phyloP scores from a whole-genome alignment of 2,888 invertebrate genomes.

The Embidobia sp. region DNA sequence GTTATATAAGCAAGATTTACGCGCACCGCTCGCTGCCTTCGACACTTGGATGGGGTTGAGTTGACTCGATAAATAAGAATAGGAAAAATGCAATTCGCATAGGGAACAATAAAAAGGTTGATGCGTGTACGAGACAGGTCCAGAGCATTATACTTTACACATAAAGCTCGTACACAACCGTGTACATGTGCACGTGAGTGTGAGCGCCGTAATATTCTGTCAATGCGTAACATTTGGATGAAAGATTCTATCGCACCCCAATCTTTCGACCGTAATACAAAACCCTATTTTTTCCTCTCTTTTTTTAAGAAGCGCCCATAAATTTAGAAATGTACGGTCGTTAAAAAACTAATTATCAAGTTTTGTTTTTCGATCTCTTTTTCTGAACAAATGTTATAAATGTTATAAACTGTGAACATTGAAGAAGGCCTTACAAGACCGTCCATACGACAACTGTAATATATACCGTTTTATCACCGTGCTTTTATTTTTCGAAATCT shows the following conservation, averaged over 20 bases:
- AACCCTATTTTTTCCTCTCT: constrained; percentile 30
- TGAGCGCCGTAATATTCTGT: constrained; percentile 73
- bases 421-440: no score
- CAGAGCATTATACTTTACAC: constrained; percentile 71
- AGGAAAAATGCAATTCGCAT: constrained; percentile 72
- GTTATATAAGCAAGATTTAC: constrained; percentile 60
- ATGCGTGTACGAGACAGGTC: constrained; percentile 77
- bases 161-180: constrained; percentile 66
- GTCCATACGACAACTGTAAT: background rate
- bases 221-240: constrained; percentile 69
- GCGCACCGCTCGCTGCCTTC: constrained; percentile 61
- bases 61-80: constrained; percentile 62
- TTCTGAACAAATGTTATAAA: background rate
- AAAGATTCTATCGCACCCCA: constrained; percentile 63
- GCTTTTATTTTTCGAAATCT: constrained; percentile 47
- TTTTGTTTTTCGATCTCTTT: background rate
- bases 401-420: constrained; percentile 42
- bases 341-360: constrained; percentile 27
- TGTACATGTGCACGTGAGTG: constrained; percentile 5
- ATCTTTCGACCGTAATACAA: constrained; percentile 41
- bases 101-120: constrained; percentile 74
- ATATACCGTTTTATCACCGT: constrained; percentile 26
- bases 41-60: constrained; percentile 68
- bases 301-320: constrained; percentile 36
- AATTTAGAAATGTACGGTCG: constrained; percentile 31